phyloP scores from a whole-genome alignment of 2,888 invertebrate genomes.

The Metallyticus violacea region DNA sequence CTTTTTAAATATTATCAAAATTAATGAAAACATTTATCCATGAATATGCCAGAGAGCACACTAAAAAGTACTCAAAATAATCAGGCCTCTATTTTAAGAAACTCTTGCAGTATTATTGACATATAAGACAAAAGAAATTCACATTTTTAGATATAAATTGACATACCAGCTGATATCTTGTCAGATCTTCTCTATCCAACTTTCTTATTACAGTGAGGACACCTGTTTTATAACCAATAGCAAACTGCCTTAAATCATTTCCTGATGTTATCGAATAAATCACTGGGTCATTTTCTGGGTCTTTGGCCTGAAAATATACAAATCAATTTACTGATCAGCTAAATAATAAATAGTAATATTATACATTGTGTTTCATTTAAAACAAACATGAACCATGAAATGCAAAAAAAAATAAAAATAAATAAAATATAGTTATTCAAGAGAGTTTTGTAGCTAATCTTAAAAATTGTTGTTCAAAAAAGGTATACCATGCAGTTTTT shows the following conservation, averaged over 20 bases:
- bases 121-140: too few relatives aligned
- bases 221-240: constrained; percentile 83
- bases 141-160: neutral
- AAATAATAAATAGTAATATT: neutral
- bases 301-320: constrained; percentile 58
- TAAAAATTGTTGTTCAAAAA: too few relatives aligned
- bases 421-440: too few relatives aligned
- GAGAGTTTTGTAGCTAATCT: too few relatives aligned
- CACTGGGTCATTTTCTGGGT: constrained; percentile 85
- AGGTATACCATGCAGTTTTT: too few relatives aligned
- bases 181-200: constrained; percentile 84
- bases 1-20: neutral
- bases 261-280: constrained; percentile 84
- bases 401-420: too few relatives aligned
- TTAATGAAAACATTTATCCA: neutral
- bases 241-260: constrained; percentile 84
- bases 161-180: constrained; percentile 78
- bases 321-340: neutral
- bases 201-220: constrained; percentile 81
- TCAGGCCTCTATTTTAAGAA: too few relatives aligned
- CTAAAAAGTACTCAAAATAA: too few relatives aligned
- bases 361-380: too few relatives aligned
- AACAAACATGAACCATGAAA: too few relatives aligned
- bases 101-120: too few relatives aligned
- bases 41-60: neutral